phyloP scores from a whole-genome alignment of 2,113 vertebrate species.

The Pseudolaguvia tuberculata region DNA sequence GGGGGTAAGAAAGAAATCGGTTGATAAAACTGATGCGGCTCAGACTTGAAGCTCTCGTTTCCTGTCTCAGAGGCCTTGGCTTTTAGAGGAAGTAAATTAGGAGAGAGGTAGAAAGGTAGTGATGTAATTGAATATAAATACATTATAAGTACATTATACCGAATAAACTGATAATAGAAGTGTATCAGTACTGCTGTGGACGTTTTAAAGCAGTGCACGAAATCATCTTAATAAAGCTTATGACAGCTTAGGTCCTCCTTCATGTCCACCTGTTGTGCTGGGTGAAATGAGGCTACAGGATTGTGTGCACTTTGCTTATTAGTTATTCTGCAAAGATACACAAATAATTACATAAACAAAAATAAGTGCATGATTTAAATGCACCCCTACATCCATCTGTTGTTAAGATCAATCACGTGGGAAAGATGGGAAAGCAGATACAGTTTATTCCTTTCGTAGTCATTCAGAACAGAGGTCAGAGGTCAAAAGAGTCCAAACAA shows the following conservation, averaged over 20 bases:
- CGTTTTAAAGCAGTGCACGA: neutral
- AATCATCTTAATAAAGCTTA: neutral
- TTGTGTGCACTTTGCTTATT: too few relatives aligned
- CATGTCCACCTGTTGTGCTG: neutral
- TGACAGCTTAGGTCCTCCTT: neutral
- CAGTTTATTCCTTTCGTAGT: too few relatives aligned
- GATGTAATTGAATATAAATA: neutral
- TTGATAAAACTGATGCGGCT: constrained; percentile 3
- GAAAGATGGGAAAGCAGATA: too few relatives aligned
- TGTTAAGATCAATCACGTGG: too few relatives aligned
- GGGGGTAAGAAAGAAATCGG: neutral
- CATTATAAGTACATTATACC: too few relatives aligned
- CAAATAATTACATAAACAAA: too few relatives aligned
- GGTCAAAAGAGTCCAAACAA: too few relatives aligned
- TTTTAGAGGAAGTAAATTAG: constrained; percentile 30
- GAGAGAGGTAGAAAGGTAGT: constrained; percentile 4
- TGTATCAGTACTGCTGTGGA: neutral
- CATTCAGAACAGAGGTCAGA: too few relatives aligned
- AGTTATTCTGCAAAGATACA: too few relatives aligned
- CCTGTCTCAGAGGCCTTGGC: constrained; percentile 24
- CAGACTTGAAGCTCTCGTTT: constrained; percentile 23
- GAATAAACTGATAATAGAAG: neutral
- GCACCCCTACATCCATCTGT: too few relatives aligned
- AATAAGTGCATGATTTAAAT: too few relatives aligned
- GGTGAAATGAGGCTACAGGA: neutral